Evolutionary conservation across 2,888 invertebrate species (phyloP).

Genomic region (Linnaemya vulpina): DNA sequence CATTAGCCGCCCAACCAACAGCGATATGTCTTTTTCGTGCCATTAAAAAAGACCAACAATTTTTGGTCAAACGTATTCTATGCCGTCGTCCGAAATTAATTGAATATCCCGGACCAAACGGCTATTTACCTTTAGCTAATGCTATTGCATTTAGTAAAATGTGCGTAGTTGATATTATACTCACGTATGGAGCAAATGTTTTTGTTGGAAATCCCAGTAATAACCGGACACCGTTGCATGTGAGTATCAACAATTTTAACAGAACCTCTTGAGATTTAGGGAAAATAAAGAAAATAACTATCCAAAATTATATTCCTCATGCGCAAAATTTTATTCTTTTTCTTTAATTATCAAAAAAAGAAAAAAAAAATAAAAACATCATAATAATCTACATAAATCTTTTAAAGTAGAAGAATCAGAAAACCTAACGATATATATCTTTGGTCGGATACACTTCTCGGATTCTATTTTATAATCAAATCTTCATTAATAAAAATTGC

Average conservation of each 20-base stretch:
- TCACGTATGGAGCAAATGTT: conserved; percentile 80
- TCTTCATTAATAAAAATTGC: too few relatives aligned
- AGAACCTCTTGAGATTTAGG: not conserved
- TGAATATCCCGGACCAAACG: conserved; percentile 80
- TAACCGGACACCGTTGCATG: conserved; percentile 81
- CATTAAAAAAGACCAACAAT: conserved; percentile 81
- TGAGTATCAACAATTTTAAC: conserved; percentile 72
- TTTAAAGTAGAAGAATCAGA: too few relatives aligned
- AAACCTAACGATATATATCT: too few relatives aligned
- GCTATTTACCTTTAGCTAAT: conserved; percentile 81
- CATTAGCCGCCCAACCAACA: conserved; percentile 78
- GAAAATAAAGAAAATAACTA: too few relatives aligned
- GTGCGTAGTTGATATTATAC: conserved; percentile 80
- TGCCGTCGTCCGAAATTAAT: conserved; percentile 79
- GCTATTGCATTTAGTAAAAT: conserved; percentile 80
- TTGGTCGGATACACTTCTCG: too few relatives aligned
- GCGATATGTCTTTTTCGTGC: conserved; percentile 80
- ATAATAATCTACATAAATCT: too few relatives aligned
- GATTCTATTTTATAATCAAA: too few relatives aligned
- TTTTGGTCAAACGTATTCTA: conserved; percentile 81
- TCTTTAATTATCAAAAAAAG: too few relatives aligned
- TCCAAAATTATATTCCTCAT: too few relatives aligned
- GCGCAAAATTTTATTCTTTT: too few relatives aligned
- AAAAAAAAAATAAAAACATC: too few relatives aligned
- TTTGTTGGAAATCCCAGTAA: conserved; percentile 79